Percentiles rank a stretch among this genome's conserved stretches.
Evolutionary conservation across 2,797 vertebrate species (phyloP).

Genomic region (Phoebastria nigripes): DNA sequence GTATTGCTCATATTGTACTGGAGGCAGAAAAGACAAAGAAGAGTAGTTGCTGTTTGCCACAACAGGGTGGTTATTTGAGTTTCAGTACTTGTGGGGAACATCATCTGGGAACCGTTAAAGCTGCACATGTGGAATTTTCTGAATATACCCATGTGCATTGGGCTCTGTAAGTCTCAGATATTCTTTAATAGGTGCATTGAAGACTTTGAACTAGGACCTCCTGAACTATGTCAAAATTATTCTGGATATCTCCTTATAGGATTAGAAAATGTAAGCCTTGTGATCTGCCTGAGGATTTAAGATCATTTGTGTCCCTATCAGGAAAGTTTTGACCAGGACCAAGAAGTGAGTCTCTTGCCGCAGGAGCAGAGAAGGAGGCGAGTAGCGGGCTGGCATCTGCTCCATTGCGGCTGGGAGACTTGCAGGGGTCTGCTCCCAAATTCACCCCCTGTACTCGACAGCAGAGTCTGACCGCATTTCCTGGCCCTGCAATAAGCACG

Average conservation of each 20-base stretch:
- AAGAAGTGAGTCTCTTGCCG: not conserved
- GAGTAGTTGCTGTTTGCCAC: not conserved
- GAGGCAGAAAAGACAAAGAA: not conserved
- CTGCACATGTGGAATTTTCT: not conserved
- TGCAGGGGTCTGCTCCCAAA: not conserved
- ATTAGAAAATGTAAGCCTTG: not conserved
- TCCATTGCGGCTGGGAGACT: not conserved
- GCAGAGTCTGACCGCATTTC: not conserved
- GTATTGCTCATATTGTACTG: not conserved
- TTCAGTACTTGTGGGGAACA: not conserved
- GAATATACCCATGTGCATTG: rapidly evolving
- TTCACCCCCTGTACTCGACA: not conserved
- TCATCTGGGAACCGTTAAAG: not conserved
- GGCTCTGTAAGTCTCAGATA: not conserved
- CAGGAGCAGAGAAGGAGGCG: not conserved
- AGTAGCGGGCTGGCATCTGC: not conserved
- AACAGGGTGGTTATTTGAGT: not conserved
- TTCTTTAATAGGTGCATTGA: not conserved
- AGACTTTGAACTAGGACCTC: not conserved
- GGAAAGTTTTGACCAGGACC: not conserved
- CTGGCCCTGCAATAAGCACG: not conserved
- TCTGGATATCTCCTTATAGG: not conserved
- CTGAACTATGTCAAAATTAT: not conserved
- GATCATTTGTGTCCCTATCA: not conserved
- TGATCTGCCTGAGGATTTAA: not conserved